phyloP scores from a whole-genome alignment of 2,888 invertebrate genomes.

The Andrena haemorrhoa region DNA sequence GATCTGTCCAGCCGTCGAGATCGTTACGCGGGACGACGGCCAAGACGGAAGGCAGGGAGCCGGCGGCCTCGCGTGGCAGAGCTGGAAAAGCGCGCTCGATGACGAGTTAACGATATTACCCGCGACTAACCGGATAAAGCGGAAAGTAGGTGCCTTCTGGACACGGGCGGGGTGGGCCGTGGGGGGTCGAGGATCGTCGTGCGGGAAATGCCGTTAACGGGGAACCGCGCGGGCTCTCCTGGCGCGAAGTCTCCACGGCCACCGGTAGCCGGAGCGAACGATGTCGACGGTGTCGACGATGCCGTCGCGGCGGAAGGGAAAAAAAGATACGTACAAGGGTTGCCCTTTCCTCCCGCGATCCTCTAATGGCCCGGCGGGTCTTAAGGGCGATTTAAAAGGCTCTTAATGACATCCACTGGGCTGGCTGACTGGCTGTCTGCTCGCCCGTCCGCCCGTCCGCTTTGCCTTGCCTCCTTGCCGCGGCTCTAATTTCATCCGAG shows the following conservation, averaged over 20 bases:
- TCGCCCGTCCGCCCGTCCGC: conserved; percentile 19
- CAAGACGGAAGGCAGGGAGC: not conserved
- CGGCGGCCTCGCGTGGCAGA: conserved; percentile 22
- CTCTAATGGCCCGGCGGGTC: conserved; percentile 82
- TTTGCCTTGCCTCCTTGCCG: conserved; percentile 53
- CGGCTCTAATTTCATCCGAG: conserved; percentile 81
- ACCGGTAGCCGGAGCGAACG: conserved; percentile 24
- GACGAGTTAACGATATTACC: conserved; percentile 76
- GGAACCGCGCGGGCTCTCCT: conserved; percentile 45
- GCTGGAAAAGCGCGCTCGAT: conserved; percentile 60
- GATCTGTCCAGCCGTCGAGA: not conserved
- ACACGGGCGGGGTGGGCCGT: conserved; percentile 38
- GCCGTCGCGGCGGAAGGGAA: conserved; percentile 66
- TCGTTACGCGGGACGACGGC: no score
- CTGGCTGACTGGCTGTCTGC: conserved; percentile 50
- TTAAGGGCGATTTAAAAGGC: conserved; percentile 84
- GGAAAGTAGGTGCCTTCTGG: conserved; percentile 74
- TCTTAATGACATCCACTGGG: conserved; percentile 84
- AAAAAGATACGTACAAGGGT: conserved; percentile 79
- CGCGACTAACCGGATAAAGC: conserved; percentile 79
- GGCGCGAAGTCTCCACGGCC: conserved; percentile 44
- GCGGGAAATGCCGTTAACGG: conserved; percentile 76
- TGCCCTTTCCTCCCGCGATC: conserved; percentile 79
- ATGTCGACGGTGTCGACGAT: conserved; percentile 8
- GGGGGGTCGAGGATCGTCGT: conserved; percentile 71